Conservation (phyloP, 2,113 vertebrate species). For the Peromyscus maniculatus region DNA sequence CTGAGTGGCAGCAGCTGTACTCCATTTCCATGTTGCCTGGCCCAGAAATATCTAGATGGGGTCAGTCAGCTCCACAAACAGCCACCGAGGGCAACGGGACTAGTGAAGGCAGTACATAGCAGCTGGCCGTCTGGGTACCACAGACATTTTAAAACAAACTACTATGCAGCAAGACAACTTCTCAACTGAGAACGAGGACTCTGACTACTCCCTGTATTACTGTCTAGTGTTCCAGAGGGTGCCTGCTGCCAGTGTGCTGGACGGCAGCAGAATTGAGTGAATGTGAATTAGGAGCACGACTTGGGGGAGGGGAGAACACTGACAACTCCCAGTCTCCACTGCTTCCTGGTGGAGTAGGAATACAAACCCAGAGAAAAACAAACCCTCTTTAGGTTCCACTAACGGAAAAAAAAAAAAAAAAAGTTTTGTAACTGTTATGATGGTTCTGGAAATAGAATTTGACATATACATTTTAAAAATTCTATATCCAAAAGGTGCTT, state of each 20-base stretch:
- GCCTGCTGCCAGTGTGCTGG: constrained; percentile 61
- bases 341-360: constrained; percentile 36
- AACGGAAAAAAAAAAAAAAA: not conserved
- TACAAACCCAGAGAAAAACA: constrained; percentile 49
- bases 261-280: constrained; percentile 78
- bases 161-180: constrained; percentile 28
- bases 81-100: not conserved
- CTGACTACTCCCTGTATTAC: constrained; percentile 71
- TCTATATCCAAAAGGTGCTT: constrained; percentile 85
- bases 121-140: constrained; percentile 1
- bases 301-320: not conserved
- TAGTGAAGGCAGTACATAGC: not conserved
- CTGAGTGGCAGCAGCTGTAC: not conserved
- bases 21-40: constrained; percentile 11
- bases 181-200: constrained; percentile 67
- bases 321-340: constrained; percentile 14
- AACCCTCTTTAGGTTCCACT: constrained; percentile 44
- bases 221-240: constrained; percentile 80
- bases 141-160: constrained; percentile 17
- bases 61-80: not conserved
- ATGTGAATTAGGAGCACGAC: constrained; percentile 1
- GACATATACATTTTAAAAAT: constrained; percentile 36
- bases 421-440: constrained; percentile 60
- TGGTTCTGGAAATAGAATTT: constrained; percentile 44
- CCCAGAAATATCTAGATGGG: not conserved